Evolutionary conservation across 2,113 vertebrate genomes (phyloP).

Genomic region (Sialia sialis): DNA sequence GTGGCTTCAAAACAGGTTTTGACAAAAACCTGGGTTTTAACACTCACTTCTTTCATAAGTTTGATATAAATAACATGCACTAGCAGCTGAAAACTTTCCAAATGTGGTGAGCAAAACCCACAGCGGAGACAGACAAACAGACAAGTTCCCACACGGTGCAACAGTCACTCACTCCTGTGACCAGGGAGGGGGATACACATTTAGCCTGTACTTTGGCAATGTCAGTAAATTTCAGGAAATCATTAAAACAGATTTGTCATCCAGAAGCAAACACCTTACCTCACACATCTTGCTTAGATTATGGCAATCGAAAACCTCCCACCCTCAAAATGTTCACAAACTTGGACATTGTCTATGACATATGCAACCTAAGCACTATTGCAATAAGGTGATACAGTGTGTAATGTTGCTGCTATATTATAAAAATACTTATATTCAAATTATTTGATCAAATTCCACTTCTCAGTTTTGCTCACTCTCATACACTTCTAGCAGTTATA

Average conservation of each 20-base stretch:
- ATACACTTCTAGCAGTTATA: background rate
- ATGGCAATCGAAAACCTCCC: background rate
- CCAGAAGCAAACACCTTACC: background rate
- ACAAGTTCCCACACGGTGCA: accelerated
- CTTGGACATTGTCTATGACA: background rate
- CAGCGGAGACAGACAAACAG: background rate
- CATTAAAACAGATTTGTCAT: background rate
- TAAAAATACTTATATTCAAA: background rate
- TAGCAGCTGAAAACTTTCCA: background rate
- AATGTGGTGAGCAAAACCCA: background rate
- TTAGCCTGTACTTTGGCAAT: background rate
- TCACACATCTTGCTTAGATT: background rate
- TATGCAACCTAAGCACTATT: background rate
- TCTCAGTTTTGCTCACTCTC: background rate
- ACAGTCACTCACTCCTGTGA: background rate
- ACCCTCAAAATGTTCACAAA: background rate
- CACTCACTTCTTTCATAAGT: background rate
- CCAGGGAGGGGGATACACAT: background rate
- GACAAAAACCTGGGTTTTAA: background rate
- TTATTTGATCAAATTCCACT: background rate
- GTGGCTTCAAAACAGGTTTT: background rate
- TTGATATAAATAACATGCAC: background rate
- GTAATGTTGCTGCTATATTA: background rate
- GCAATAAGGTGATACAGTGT: background rate
- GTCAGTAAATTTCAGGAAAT: background rate